Conservation (phyloP, 2,113 vertebrate species). For the Urocitellus parryii region DNA sequence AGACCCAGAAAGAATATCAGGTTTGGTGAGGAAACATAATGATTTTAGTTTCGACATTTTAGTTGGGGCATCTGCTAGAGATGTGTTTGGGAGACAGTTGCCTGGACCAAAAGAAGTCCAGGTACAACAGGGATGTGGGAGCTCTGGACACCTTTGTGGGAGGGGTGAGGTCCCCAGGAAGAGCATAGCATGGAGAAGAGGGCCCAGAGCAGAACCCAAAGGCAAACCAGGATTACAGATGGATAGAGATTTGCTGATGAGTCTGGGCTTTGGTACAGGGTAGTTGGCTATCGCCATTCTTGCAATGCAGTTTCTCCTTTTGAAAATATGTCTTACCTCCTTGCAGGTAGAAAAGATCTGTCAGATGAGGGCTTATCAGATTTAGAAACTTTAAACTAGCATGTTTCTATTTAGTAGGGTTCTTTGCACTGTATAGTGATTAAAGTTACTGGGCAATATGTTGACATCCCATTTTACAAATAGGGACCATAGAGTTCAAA, state of each 20-base stretch:
- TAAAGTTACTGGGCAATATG: conserved; percentile 4
- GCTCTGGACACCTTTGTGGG: not conserved
- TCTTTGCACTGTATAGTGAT: conserved; percentile 17
- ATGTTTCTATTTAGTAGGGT: not conserved
- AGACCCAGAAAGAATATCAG: not conserved
- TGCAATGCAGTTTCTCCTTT: not conserved
- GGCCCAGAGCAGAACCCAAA: not conserved
- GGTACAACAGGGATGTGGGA: not conserved
- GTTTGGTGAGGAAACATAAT: conserved; percentile 17
- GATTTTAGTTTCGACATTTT: not conserved
- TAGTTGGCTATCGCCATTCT: not conserved
- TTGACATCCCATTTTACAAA: conserved; percentile 53
- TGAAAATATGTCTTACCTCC: not conserved
- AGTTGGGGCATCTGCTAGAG: not conserved
- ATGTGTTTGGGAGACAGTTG: not conserved
- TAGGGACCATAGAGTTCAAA: not conserved
- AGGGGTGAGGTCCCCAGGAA: not conserved
- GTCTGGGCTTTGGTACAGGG: not conserved
- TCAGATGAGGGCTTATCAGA: conserved; percentile 9
- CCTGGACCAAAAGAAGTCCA: too few relatives aligned
- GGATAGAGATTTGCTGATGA: not conserved
- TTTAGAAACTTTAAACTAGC: conserved; percentile 35
- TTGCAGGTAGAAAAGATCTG: not conserved
- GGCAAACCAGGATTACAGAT: not conserved
- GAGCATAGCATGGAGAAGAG: not conserved